Conservation (phyloP, 2,888 invertebrate species). For the Blomia tropicalis region DNA sequence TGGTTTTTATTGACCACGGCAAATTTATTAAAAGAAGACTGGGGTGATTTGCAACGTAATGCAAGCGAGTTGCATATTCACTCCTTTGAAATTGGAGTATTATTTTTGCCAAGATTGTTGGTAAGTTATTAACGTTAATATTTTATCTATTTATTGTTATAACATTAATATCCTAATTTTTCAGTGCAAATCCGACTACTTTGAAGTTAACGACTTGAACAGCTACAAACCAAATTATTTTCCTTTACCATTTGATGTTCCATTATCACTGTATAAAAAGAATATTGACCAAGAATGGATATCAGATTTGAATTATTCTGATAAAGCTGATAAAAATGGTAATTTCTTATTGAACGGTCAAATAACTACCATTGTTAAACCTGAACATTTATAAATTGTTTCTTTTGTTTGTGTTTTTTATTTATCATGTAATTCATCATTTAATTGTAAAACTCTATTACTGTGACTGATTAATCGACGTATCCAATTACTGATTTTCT, state of each 20-base stretch:
- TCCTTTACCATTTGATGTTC: slow-evolving; percentile 30
- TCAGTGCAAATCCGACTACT: slow-evolving; percentile 5
- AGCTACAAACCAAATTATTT: slow-evolving; percentile 20
- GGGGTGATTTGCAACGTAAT: slow-evolving; percentile 56
- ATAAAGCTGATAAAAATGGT: background rate
- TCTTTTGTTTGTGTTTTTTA: too few relatives aligned
- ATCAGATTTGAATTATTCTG: background rate
- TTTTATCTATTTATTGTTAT: background rate
- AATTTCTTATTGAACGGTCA: background rate
- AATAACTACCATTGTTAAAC: too few relatives aligned
- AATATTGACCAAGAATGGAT: slow-evolving; percentile 6
- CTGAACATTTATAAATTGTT: too few relatives aligned
- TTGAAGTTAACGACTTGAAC: background rate
- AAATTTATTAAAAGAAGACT: slow-evolving; percentile 91
- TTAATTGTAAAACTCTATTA: too few relatives aligned
- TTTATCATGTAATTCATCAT: too few relatives aligned
- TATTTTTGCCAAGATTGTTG: slow-evolving; percentile 65
- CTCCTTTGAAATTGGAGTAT: slow-evolving; percentile 78
- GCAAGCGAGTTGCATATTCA: slow-evolving; percentile 48
- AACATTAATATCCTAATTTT: background rate
- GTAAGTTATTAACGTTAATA: slow-evolving; percentile 42
- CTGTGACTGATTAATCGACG: too few relatives aligned
- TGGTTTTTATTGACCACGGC: slow-evolving; percentile 76
- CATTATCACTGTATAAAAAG: slow-evolving; percentile 22
- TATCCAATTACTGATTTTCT: too few relatives aligned